Evolutionary conservation across 2,888 invertebrate genomes (phyloP).

Genomic region (Frankliniella fusca): DNA sequence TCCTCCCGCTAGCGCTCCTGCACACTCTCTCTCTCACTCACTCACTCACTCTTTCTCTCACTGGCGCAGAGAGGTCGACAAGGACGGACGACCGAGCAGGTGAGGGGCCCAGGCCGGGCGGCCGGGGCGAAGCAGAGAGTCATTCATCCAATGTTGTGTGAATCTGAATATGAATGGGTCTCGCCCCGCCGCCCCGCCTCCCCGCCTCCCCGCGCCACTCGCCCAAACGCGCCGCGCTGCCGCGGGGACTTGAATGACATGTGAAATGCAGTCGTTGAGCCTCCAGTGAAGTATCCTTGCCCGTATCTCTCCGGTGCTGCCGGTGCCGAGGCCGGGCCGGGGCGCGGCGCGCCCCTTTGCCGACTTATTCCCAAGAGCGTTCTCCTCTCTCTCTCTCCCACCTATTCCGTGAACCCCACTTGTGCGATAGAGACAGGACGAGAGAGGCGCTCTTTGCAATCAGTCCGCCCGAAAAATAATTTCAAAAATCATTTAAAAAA

Average conservation of each 20-base stretch:
- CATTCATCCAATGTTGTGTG: background rate
- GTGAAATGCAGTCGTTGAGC: conserved; percentile 19
- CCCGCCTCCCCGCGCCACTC: background rate
- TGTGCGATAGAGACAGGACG: too few relatives aligned
- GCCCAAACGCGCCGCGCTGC: background rate
- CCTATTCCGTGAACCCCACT: too few relatives aligned
- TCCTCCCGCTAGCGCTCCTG: too few relatives aligned
- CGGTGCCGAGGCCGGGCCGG: too few relatives aligned
- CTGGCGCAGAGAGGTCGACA: background rate
- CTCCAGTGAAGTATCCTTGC: background rate
- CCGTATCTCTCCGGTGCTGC: background rate
- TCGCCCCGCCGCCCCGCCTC: background rate
- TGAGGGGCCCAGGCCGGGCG: background rate
- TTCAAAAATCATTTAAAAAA: too few relatives aligned
- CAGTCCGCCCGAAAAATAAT: too few relatives aligned
- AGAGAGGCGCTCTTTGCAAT: too few relatives aligned
- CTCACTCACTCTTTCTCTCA: background rate
- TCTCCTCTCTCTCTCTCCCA: too few relatives aligned
- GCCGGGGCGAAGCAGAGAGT: background rate
- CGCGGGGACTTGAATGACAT: conserved; percentile 10
- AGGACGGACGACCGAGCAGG: background rate
- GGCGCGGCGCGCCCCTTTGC: too few relatives aligned
- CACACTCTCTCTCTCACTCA: background rate
- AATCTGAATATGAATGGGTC: conserved; percentile 17
- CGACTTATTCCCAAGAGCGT: too few relatives aligned